Conservation (phyloP, 2,797 vertebrate genomes). For the Muraenolepis orangiensis region DNA sequence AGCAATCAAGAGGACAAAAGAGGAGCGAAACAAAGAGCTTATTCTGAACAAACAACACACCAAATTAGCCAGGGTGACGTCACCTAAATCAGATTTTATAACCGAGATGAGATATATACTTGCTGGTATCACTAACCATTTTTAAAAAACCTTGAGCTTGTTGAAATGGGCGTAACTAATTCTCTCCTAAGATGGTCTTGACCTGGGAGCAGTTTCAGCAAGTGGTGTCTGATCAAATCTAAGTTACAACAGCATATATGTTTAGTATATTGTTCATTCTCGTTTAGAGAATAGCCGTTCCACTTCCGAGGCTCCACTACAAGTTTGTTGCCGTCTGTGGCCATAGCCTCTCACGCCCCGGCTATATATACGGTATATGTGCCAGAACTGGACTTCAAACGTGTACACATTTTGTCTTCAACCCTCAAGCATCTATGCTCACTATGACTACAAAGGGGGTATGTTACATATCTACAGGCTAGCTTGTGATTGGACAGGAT, state of each 20-base stretch:
- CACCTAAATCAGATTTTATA: neutral
- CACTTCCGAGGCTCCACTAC: constrained; percentile 44
- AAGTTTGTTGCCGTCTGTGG: constrained; percentile 51
- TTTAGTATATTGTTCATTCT: constrained; percentile 35
- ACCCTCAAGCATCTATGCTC: constrained; percentile 78
- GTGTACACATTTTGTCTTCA: constrained; percentile 78
- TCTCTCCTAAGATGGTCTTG: constrained; percentile 18
- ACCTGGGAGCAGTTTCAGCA: constrained; percentile 16
- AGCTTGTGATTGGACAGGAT: constrained; percentile 67
- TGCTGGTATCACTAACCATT: constrained; percentile 19
- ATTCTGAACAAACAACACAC: neutral
- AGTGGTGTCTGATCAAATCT: constrained; percentile 29
- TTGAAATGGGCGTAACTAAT: neutral
- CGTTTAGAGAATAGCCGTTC: constrained; percentile 55
- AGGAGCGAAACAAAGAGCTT: neutral
- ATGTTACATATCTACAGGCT: constrained; percentile 83
- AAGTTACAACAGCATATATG: constrained; percentile 13
- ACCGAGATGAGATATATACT: constrained; percentile 2
- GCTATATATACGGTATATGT: constrained; percentile 65
- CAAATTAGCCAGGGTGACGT: neutral
- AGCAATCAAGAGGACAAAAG: neutral
- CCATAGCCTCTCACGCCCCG: constrained; percentile 58
- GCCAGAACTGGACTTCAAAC: constrained; percentile 78
- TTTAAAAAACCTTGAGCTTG: constrained; percentile 9
- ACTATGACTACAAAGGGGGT: constrained; percentile 72